Conservation (phyloP, 2,113 vertebrate genomes). For the Nycticryphes semicollaris region DNA sequence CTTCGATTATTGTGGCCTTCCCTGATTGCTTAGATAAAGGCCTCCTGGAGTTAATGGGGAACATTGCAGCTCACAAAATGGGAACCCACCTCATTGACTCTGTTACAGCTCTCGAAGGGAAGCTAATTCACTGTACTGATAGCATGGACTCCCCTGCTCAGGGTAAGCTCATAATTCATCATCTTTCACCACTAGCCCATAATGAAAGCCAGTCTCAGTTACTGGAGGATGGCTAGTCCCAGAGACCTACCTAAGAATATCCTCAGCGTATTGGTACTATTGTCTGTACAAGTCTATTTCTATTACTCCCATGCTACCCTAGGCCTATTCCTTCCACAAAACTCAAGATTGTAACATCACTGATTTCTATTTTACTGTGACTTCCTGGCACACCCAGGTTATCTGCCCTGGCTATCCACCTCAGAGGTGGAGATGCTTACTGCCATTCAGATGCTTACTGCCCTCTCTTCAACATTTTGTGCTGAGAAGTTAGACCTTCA, state of each 20-base stretch:
- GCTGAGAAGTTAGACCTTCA: not conserved
- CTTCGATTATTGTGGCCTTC: slow-evolving; percentile 7
- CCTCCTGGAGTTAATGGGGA: slow-evolving; percentile 1
- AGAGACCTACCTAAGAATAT: not conserved
- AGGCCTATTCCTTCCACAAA: not conserved
- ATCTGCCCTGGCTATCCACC: not conserved
- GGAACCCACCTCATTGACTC: not conserved
- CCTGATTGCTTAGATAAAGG: not conserved
- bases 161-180: not conserved
- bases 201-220: not conserved
- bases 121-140: not conserved
- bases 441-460: not conserved
- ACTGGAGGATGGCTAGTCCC: not conserved
- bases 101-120: not conserved
- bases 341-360: not conserved
- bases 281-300: not conserved
- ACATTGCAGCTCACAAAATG: not conserved
- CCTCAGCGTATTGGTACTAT: not conserved
- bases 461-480: not conserved
- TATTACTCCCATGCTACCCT: not conserved
- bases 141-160: not conserved
- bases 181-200: not conserved
- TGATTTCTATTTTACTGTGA: not conserved
- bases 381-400: not conserved
- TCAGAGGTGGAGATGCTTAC: not conserved